Conservation (phyloP, 2,113 vertebrate species). For the Sialia sialis region DNA sequence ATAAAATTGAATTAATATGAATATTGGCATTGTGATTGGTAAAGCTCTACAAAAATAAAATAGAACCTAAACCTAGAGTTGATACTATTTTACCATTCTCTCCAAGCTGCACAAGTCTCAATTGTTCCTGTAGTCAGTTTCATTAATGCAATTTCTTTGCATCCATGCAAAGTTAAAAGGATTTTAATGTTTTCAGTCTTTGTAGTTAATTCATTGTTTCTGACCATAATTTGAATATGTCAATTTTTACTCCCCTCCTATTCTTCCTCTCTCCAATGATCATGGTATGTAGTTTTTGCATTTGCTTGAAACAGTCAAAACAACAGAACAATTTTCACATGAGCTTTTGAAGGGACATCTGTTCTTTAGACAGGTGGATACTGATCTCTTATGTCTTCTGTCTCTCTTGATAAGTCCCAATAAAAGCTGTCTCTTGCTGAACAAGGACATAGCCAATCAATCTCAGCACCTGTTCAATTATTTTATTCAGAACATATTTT, state of each 20-base stretch:
- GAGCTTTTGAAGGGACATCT: slow-evolving; percentile 4
- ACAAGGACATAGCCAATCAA: neutral
- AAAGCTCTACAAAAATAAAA: neutral
- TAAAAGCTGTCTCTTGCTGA: neutral
- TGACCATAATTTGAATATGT: neutral
- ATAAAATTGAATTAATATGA: neutral
- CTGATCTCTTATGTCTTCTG: neutral
- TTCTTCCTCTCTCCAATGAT: neutral
- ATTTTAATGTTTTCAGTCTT: neutral
- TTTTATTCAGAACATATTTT: neutral
- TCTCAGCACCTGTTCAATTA: neutral
- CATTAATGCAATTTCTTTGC: neutral
- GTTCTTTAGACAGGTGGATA: slow-evolving; percentile 21
- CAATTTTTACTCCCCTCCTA: neutral
- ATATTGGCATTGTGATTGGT: neutral
- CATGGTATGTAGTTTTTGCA: neutral
- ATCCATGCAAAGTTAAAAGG: neutral
- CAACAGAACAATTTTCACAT: neutral
- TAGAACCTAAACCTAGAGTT: neutral
- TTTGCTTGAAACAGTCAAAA: slow-evolving; percentile 7
- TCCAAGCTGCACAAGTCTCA: neutral
- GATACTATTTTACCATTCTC: neutral
- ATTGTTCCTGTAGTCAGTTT: neutral
- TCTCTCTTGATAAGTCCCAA: neutral
- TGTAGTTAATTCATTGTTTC: neutral